These are phyloP conservation scores for Epizoanthus scotinus DNA, from an alignment of 92 coral and sea anemone species.

Conservation along the genomic window DNA sequence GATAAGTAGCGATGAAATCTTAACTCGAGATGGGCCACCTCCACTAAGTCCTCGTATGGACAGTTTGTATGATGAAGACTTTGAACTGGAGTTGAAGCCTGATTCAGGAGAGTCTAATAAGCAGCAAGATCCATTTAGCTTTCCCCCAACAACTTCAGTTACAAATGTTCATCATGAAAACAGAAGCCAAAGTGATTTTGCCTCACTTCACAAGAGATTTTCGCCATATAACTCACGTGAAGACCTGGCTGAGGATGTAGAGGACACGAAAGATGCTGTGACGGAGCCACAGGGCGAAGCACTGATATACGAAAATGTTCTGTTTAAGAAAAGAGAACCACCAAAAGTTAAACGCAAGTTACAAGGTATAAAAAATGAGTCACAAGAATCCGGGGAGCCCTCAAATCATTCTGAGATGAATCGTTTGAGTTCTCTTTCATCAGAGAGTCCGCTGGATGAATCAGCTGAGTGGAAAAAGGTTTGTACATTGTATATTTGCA, in stretches of 20 bases:
- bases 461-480: conserved; percentile 98
- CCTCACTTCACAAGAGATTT: conserved; percentile 57
- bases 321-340: conserved; percentile 74
- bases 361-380: neutral
- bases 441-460: conserved; percentile 79
- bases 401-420: conserved; percentile 40
- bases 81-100: conserved; percentile 18
- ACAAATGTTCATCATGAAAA: conserved; percentile 3
- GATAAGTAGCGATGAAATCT: conserved; percentile 22
- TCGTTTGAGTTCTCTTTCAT: conserved; percentile 68
- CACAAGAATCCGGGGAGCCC: conserved; percentile 8
- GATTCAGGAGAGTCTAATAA: conserved; percentile 18
- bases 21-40: conserved; percentile 13
- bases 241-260: conserved; percentile 44
- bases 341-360: neutral
- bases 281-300: conserved; percentile 54
- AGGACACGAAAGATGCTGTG: conserved; percentile 28
- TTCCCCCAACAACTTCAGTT: conserved; percentile 44
- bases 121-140: conserved; percentile 73
- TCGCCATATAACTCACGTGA: conserved; percentile 71
- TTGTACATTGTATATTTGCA: neutral
- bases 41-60: conserved; percentile 54
- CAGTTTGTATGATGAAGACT: conserved; percentile 66
- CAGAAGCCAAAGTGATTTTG: conserved; percentile 44
- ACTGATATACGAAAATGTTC: conserved; percentile 90